Evolutionary conservation across 2,113 vertebrate genomes (phyloP).

Genomic region (Suricata suricatta): DNA sequence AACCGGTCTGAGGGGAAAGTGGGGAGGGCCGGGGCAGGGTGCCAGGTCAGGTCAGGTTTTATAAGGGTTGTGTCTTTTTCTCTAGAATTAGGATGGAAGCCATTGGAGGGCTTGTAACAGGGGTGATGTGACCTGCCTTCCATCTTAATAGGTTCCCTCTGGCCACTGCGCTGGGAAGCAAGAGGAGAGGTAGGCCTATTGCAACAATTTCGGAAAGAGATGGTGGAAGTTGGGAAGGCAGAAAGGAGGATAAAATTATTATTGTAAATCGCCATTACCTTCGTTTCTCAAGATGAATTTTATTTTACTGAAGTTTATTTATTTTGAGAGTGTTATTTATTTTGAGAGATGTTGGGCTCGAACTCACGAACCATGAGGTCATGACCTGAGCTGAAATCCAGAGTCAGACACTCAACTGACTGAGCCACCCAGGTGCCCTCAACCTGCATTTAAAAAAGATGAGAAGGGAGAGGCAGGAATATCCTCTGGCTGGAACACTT

Average conservation of each 20-base stretch:
- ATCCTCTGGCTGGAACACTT: rapidly evolving
- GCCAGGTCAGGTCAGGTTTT: rapidly evolving
- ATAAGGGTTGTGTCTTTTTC: neutral
- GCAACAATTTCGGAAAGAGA: neutral
- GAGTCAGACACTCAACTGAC: no score
- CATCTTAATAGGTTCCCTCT: neutral
- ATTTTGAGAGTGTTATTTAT: no score
- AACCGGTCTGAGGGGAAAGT: neutral
- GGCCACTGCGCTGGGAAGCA: neutral
- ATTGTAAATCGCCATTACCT: neutral
- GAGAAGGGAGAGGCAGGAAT: neutral
- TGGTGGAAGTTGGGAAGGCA: neutral
- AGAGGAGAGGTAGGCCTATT: neutral
- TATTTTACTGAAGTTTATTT: no score
- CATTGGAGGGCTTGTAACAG: neutral
- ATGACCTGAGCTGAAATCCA: no score
- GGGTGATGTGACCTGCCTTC: neutral
- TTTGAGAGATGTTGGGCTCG: no score
- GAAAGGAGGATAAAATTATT: neutral
- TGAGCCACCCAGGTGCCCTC: neutral
- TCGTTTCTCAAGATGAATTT: neutral
- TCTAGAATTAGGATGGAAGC: neutral
- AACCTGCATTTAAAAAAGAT: neutral
- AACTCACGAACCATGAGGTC: no score
- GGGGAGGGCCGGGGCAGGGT: no score